Base-by-base conservation (phyloP, 1,140 invertebrate species). In the Diuraphis noxia region DNA sequence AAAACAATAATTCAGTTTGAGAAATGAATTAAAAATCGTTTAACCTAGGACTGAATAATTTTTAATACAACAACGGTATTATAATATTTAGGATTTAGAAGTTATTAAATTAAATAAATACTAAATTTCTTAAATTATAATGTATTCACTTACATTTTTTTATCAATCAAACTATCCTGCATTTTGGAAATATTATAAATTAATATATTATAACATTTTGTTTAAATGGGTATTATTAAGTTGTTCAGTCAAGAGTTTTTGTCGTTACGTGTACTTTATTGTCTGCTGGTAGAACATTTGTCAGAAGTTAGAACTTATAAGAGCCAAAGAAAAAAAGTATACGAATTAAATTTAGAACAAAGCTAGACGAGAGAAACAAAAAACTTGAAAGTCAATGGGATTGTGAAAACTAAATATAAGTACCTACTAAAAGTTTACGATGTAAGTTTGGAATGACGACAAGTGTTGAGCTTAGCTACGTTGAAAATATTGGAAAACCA, bases 401-500 rank as follows among this genome's bases (percentile, higher is more conserved):
- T 40, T 40, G 79, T 5, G 23, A 81, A 81, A 81, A 81, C 79
- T 81, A 81, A 81, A 81, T 81, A 40, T 81, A 81, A 81, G 79
- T 81, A 40, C 34, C 23, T 72, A 72, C 56, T 72, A 34, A 81
- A 81, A 81, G 79, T 81, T 81, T 40, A 81, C 79, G 79, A 23
- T 79, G 34, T 36, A 79, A 79, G 72, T 79, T 79, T 79, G 72
- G 72, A 36, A 79, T 21, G 72, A 79, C 72, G 72, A 36, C 72
- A 21, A 79, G 72, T 79, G n/a, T 36, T 36, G 23, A 79, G 72
- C 34, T 79, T 36, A 79, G n/a, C n/a, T n/a, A 36, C n/a, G 19
- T 17, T 79, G 8, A 21, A 79, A 79, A 79, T 21, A 79, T 79
- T 79, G 72, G 21, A 79, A 79, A 79, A 7, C 23, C 30, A 72